Evolutionary conservation across 2,113 vertebrate genomes (phyloP), one percentile per base, ranked within the genome.

Genomic region (Lasiurus cinereus): DNA sequence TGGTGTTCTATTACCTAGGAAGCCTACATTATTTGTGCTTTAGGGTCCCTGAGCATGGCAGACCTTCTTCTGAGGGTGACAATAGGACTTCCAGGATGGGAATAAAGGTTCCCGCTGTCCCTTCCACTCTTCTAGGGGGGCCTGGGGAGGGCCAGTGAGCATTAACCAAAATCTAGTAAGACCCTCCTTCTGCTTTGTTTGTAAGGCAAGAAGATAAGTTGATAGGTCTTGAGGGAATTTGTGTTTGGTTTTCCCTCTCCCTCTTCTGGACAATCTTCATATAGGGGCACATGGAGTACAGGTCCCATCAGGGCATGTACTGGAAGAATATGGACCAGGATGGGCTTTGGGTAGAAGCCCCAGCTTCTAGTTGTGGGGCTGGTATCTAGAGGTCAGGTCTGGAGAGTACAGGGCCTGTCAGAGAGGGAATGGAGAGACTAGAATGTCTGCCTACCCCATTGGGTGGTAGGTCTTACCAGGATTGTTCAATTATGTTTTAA

Each of bases 351-450:
- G 16, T 4, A 4, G 43, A 54, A 31, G 36, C 21, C 33, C 16
- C 12, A 33, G 2, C 16, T 87, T 46, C 18, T 46, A 6, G 22
- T 2, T 2, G 36, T 33, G 24, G 6, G 31, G 2, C 14, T n/a
- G 14, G 48, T 31, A 48, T n/a, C 8, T 0, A 8, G 76, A 11
- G 27, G 12, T 43, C 14, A 27, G 64, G 77, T 1, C 54, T 29
- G 24, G 46, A 6, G 33, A 5, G 0, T 4, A 13, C 11, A 12
- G 1, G 10, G 18, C 8, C n/a, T 9, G 18, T 7, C 43, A 6
- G 54, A 91, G 8, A 46, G 29, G 33, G n/a, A 36, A 19, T 22
- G 18, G 56, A 43, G 39, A 62, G 64, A 18, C 5, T 22, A 12
- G 22, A 46, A 29, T 62, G 36, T 31, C 8, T 46, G 52, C 52